Evolutionary conservation across 2,113 vertebrate species (phyloP).

Genomic region (Aphyosemion australe): DNA sequence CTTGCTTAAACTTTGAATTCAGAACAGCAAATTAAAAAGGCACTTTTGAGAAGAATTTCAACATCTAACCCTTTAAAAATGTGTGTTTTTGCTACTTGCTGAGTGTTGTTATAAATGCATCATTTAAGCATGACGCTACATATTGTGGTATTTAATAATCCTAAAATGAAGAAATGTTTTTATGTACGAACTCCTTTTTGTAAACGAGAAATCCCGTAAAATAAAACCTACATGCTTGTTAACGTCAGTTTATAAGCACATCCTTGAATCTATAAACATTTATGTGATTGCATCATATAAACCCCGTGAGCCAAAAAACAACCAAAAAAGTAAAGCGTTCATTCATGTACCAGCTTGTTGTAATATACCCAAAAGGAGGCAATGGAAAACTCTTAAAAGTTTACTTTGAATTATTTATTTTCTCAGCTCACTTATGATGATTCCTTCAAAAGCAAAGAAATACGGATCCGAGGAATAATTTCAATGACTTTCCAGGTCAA

Average conservation of each 20-base stretch:
- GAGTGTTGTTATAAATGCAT: not conserved
- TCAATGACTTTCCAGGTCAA: slow-evolving; percentile 61
- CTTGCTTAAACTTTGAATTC: no score
- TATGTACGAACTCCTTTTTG: slow-evolving; percentile 45
- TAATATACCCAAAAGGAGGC: slow-evolving; percentile 6
- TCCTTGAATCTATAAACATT: slow-evolving; percentile 56
- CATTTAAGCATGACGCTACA: not conserved
- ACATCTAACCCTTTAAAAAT: not conserved
- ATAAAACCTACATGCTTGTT: slow-evolving; percentile 56
- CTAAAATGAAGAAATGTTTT: slow-evolving; percentile 54
- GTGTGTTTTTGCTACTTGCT: not conserved
- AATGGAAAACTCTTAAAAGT: not conserved
- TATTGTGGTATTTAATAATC: slow-evolving; percentile 8
- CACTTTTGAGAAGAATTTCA: no score
- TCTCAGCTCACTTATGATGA: slow-evolving; percentile 8
- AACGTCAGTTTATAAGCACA: slow-evolving; percentile 64
- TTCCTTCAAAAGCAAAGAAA: slow-evolving; percentile 8
- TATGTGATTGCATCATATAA: slow-evolving; percentile 54
- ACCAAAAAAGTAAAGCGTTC: slow-evolving; percentile 3
- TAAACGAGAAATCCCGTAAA: slow-evolving; percentile 61
- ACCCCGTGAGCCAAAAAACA: slow-evolving; percentile 21
- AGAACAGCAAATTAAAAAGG: no score
- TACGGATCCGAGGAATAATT: slow-evolving; percentile 42
- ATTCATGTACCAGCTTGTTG: slow-evolving; percentile 38
- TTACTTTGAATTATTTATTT: slow-evolving; percentile 27